A percentile compares a stretch with the other conserved stretches of the same genome.
Conservation (phyloP, 2,797 vertebrate genomes). For the Tauraco hartlaubi region DNA sequence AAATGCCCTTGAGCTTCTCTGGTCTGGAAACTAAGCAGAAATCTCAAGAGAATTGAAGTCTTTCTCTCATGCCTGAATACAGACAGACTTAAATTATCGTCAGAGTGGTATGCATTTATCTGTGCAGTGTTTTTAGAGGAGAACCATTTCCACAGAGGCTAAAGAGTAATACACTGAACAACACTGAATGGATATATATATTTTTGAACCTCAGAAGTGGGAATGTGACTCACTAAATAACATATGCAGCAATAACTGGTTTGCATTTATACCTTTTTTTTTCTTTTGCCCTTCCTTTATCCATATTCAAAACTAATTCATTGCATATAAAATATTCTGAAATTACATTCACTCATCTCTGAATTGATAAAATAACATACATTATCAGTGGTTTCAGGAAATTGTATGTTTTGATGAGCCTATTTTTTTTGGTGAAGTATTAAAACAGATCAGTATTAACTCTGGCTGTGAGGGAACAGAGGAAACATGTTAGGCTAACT, state of each 20-base stretch:
- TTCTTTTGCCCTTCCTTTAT: not conserved
- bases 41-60: not conserved
- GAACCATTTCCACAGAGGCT: not conserved
- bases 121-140: not conserved
- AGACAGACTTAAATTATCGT: not conserved
- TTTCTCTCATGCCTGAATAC: not conserved
- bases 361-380: not conserved
- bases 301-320: not conserved
- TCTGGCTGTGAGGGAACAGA: not conserved
- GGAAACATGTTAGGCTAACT: accelerated
- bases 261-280: not conserved
- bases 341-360: not conserved
- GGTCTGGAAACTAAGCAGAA: not conserved
- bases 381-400: not conserved
- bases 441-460: not conserved
- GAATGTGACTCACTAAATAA: not conserved
- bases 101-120: not conserved
- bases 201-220: not conserved
- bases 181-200: not conserved
- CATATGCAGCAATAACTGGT: not conserved
- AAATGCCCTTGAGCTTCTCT: not conserved
- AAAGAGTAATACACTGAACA: not conserved
- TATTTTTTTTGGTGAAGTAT: not conserved
- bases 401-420: accelerated
- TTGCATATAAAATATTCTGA: not conserved